Evolutionary conservation across 2,113 vertebrate species (phyloP).

Genomic region (Anseranas semipalmata): DNA sequence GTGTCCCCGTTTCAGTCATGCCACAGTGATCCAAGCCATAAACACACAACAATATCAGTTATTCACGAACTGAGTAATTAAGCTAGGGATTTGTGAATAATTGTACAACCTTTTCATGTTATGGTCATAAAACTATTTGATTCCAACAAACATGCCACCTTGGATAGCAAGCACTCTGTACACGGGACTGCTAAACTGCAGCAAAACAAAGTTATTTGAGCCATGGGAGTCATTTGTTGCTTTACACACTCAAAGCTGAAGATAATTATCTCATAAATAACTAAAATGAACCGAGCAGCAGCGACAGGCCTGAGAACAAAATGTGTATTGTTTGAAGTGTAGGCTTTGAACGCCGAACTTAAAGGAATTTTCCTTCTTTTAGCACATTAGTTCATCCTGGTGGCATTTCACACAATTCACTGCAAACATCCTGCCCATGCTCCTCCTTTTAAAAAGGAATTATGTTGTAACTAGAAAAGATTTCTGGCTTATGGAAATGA

Average conservation of each 20-base stretch:
- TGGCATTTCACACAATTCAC: not conserved
- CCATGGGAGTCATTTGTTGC: slow-evolving; percentile 28
- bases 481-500: not conserved
- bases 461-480: not conserved
- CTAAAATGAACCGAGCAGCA: slow-evolving; percentile 5
- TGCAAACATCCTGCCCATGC: not conserved
- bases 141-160: not conserved
- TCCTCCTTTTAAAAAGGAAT: not conserved
- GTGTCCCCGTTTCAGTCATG: not conserved
- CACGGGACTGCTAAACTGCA: not conserved
- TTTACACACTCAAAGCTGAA: slow-evolving; percentile 52
- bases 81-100: not conserved
- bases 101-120: not conserved
- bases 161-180: not conserved
- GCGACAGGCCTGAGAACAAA: not conserved
- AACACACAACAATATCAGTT: not conserved
- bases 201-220: slow-evolving; percentile 43
- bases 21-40: not conserved
- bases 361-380: not conserved
- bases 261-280: slow-evolving; percentile 67
- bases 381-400: not conserved
- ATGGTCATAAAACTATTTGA: not conserved
- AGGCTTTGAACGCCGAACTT: not conserved
- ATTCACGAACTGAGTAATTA: not conserved
- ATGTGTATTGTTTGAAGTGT: not conserved